phyloP scores from a whole-genome alignment of 1,140 invertebrate species.

The Mya arenaria region DNA sequence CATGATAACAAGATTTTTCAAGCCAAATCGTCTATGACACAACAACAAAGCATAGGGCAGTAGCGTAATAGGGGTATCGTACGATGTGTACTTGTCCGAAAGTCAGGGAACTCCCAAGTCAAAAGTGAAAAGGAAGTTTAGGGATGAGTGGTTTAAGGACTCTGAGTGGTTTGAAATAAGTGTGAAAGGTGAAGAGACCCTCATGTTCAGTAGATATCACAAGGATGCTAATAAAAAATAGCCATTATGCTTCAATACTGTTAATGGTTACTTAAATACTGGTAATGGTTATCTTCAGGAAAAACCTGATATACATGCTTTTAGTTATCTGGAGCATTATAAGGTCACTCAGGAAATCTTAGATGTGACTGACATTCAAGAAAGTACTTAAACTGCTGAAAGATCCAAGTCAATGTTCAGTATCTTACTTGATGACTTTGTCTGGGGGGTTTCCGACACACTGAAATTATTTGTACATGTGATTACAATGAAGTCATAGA shows the following conservation, averaged over 20 bases:
- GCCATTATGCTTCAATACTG: neutral
- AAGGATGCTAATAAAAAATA: slow-evolving; percentile 1
- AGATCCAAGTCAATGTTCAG: neutral
- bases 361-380: neutral
- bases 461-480: too few species aligned
- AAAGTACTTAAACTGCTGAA: neutral
- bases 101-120: slow-evolving; percentile 12
- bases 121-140: neutral
- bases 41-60: too few species aligned
- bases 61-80: too few species aligned
- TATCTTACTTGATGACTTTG: neutral
- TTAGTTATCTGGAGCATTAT: neutral
- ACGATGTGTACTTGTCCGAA: too few species aligned
- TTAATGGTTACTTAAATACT: neutral
- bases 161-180: slow-evolving; percentile 18
- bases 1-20: too few species aligned
- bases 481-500: too few species aligned
- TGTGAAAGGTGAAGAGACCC: neutral
- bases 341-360: neutral
- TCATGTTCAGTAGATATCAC: slow-evolving; percentile 13
- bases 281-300: neutral
- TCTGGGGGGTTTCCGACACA: too few species aligned
- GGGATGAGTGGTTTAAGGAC: slow-evolving; percentile 4
- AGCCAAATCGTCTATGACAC: too few species aligned
- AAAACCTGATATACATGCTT: neutral